These are phyloP conservation scores for Cryptus armator DNA, from an alignment of 2,888 invertebrate species.

Conservation along the genomic window DNA sequence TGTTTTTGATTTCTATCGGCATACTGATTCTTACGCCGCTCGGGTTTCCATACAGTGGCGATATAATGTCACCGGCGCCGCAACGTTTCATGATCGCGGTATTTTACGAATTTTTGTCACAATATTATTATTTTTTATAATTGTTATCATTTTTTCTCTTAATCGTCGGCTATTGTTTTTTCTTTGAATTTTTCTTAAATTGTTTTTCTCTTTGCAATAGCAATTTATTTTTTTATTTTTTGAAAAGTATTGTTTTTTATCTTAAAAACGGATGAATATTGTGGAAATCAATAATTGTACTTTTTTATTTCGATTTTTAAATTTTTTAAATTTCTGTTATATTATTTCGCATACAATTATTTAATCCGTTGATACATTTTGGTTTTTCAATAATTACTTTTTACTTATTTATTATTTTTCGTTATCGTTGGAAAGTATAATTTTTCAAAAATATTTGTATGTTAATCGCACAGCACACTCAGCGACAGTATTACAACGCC, in stretches of 20 bases:
- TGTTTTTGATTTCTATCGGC: constrained; percentile 86
- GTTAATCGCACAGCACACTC: constrained; percentile 86
- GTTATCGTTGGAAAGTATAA: neutral
- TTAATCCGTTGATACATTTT: too few species aligned
- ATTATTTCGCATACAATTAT: too few species aligned
- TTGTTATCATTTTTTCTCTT: neutral
- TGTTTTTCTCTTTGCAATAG: too few species aligned
- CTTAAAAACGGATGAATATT: too few species aligned
- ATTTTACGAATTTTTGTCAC: constrained; percentile 73
- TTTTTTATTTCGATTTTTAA: too few species aligned
- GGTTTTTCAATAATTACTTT: too few species aligned
- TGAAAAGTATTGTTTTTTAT: too few species aligned
- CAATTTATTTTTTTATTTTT: too few species aligned
- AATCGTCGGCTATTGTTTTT: too few species aligned
- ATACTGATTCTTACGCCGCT: constrained; percentile 89
- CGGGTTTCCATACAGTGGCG: constrained; percentile 91
- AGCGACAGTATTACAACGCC: constrained; percentile 87
- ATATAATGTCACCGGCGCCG: constrained; percentile 88
- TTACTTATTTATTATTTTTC: neutral
- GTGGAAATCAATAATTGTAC: too few species aligned
- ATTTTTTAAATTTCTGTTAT: too few species aligned
- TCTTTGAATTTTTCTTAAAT: too few species aligned
- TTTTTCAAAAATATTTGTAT: constrained; percentile 30
- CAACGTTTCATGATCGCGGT: constrained; percentile 92
- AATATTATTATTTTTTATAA: neutral